Conservation (phyloP, 2,888 invertebrate species). For the Sericinus montela region DNA sequence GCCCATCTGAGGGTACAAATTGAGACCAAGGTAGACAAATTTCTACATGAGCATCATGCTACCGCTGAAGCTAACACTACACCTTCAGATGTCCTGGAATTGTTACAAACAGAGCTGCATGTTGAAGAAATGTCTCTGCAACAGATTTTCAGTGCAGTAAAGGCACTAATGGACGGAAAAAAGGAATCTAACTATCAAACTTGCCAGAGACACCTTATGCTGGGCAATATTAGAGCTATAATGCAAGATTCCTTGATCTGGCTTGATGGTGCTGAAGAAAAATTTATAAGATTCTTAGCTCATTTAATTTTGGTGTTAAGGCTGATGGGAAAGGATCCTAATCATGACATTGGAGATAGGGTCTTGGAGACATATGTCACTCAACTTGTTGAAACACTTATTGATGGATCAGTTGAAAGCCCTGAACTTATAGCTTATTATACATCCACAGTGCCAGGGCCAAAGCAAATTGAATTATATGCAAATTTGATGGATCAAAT, state of each 20-base stretch:
- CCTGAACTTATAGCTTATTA: constrained; percentile 92
- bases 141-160: constrained; percentile 65
- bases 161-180: constrained; percentile 73
- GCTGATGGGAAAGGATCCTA: constrained; percentile 85
- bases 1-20: constrained; percentile 90
- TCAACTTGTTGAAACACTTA: constrained; percentile 80
- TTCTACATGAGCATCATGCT: constrained; percentile 65
- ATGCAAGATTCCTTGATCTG: constrained; percentile 85
- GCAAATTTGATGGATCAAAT: constrained; percentile 84
- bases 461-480: constrained; percentile 77
- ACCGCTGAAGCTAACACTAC: constrained; percentile 68
- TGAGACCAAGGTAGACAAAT: constrained; percentile 89
- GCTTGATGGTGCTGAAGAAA: constrained; percentile 75
- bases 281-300: constrained; percentile 88
- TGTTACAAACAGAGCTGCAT: constrained; percentile 57
- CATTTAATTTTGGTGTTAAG: constrained; percentile 92
- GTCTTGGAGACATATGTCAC: constrained; percentile 87
- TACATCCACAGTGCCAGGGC: constrained; percentile 85
- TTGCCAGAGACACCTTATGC: constrained; percentile 91
- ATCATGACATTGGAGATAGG: constrained; percentile 85
- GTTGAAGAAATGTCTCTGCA: constrained; percentile 59
- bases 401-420: constrained; percentile 80
- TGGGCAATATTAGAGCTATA: constrained; percentile 87
- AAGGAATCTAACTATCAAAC: constrained; percentile 84
- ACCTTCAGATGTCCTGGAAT: constrained; percentile 56